phyloP scores from a whole-genome alignment of 2,113 vertebrate species.

The Amblyopsis rosae region DNA sequence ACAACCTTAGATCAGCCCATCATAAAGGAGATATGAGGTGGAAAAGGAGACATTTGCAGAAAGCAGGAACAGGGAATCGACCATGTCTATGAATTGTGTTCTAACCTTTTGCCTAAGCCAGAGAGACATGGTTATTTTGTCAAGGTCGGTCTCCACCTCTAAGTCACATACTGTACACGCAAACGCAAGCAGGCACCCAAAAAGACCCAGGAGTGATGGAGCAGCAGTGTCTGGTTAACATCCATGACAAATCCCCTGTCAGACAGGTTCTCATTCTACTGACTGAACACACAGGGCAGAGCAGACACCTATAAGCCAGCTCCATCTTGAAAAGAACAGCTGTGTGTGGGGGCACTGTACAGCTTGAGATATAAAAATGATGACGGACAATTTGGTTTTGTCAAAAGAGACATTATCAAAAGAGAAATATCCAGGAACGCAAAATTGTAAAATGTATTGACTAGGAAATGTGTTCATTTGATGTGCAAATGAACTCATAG shows the following conservation, averaged over 20 bases:
- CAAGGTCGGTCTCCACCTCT: slow-evolving; percentile 8
- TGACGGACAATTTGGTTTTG: background rate
- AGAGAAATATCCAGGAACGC: background rate
- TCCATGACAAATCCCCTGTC: slow-evolving; percentile 64
- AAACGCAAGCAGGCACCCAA: background rate
- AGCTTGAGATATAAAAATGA: background rate
- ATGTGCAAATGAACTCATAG: too few relatives aligned
- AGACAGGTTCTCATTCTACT: slow-evolving; percentile 51
- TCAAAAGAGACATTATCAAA: background rate
- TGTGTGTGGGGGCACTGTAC: background rate
- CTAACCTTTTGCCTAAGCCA: slow-evolving; percentile 34
- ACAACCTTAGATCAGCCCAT: slow-evolving; percentile 17
- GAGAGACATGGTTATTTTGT: slow-evolving; percentile 30
- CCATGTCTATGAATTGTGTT: slow-evolving; percentile 38
- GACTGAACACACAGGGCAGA: slow-evolving; percentile 30
- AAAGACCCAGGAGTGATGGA: slow-evolving; percentile 38
- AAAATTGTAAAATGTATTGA: background rate
- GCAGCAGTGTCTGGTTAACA: slow-evolving; percentile 45
- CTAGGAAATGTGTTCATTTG: background rate
- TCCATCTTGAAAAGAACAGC: slow-evolving; percentile 2
- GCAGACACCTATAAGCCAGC: slow-evolving; percentile 9
- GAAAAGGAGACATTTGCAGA: slow-evolving; percentile 6
- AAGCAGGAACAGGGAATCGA: slow-evolving; percentile 15
- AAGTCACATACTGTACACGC: slow-evolving; percentile 17
- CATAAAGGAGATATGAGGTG: slow-evolving; percentile 32